Evolutionary conservation across 64 coral and sea anemone genomes (phyloP).

Genomic region (Anthopleura sola): DNA sequence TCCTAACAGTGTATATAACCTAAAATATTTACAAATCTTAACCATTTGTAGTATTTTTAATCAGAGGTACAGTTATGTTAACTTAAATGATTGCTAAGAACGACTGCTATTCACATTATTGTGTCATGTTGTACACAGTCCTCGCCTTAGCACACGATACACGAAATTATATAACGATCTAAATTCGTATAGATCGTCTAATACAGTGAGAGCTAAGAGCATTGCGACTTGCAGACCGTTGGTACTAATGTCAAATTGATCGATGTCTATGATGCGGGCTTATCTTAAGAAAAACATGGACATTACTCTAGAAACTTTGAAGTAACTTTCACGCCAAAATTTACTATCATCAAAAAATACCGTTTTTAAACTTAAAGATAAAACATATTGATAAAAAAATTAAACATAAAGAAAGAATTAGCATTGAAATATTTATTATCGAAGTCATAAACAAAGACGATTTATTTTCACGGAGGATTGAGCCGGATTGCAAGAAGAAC

Average conservation of each 20-base stretch:
- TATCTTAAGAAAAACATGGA: neutral
- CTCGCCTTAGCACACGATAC: too few species aligned
- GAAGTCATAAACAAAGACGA: neutral
- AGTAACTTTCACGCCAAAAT: neutral
- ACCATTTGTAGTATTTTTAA: too few species aligned
- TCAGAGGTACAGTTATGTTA: too few species aligned
- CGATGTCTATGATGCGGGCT: neutral
- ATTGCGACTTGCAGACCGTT: neutral
- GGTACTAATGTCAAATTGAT: neutral
- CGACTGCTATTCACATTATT: too few species aligned
- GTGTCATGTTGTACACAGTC: too few species aligned
- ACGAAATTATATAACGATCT: neutral
- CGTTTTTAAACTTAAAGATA: neutral
- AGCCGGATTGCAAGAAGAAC: conserved; percentile 43
- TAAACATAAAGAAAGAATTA: neutral
- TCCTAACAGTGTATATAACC: too few species aligned
- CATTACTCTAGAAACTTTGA: neutral
- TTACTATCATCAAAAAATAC: neutral
- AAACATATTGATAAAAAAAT: neutral
- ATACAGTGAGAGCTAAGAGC: too few species aligned
- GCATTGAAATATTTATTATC: neutral
- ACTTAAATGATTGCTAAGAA: too few species aligned
- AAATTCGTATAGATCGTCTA: neutral
- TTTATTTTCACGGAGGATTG: conserved; percentile 38
- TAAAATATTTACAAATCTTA: too few species aligned